phyloP scores from a whole-genome alignment of 2,797 vertebrate species.

The Geotrypetes seraphini region DNA sequence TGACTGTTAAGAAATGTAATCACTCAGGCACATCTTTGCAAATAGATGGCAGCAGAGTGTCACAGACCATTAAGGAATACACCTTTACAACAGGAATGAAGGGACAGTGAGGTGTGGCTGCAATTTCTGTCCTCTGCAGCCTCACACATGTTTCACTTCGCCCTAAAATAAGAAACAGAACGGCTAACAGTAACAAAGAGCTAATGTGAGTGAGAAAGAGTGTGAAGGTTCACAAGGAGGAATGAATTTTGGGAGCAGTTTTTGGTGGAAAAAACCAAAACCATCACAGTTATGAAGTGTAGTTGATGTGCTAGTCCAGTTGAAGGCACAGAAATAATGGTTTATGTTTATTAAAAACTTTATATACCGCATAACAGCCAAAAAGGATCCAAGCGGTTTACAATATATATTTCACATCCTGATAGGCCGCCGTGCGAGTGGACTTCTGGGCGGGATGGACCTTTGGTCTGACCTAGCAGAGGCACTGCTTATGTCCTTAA shows the following conservation, averaged over 20 bases:
- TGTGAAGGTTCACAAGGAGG: slow-evolving; percentile 35
- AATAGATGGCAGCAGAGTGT: slow-evolving; percentile 95
- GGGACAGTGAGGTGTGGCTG: slow-evolving; percentile 27
- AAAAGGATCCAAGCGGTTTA: no score
- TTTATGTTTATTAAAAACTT: no score
- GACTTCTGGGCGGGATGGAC: no score
- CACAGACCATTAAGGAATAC: slow-evolving; percentile 28
- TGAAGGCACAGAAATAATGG: no score
- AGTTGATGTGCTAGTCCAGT: no score
- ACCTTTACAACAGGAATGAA: slow-evolving; percentile 2
- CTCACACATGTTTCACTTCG: slow-evolving; percentile 27
- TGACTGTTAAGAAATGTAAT: background rate
- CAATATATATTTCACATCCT: no score
- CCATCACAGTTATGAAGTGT: no score
- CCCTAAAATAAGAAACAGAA: slow-evolving; percentile 40
- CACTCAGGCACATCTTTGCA: slow-evolving; percentile 14
- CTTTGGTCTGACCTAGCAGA: no score
- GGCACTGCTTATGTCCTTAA: no score
- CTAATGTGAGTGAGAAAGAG: slow-evolving; percentile 37
- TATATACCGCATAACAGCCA: no score
- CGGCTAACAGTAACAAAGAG: slow-evolving; percentile 33
- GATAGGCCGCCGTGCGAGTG: no score
- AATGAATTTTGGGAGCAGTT: slow-evolving; percentile 46
- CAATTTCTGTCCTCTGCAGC: slow-evolving; percentile 29
- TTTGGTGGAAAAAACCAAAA: slow-evolving; percentile 52